Base-by-base conservation (phyloP, 2,888 invertebrate genomes). In the Hirtodrosophila duncani region DNA sequence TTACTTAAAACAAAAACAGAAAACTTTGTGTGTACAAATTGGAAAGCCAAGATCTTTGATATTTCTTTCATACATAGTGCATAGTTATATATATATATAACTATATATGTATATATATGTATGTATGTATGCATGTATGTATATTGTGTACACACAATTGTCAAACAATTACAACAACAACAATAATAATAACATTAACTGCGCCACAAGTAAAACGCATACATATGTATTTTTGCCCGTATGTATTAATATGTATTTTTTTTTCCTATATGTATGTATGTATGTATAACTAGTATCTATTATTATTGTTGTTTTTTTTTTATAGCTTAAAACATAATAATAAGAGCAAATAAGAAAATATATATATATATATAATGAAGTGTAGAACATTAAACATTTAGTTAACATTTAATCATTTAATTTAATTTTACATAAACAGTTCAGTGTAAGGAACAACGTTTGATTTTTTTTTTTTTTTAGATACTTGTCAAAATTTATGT, bases 1-100 rank as follows among this genome's bases (percentile, higher is more conserved):
- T 80, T 78, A 77, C 69, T 72, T 80, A 72, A 80, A 77, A 57
- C 62, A 68, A n/a, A n/a, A n/a, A n/a, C n/a, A n/a, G n/a, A n/a
- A n/a, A 66, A 71, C 60, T 75, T 67, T 74, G 67, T 70, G 65
- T 68, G 63, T 72, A 70, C 74, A 74, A 64, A 67, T 67, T 77
- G 55, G 20, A 36, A 27, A 45, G 2, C 51, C 24, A 10, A 27
- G 16, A 42, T 36, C 43, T 17, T 42, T 36, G 29, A 43, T 36
- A 38, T 33, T 13, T 24, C 36, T 23, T 21, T 38, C 41, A 26
- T 30, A 7, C 39, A 16, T 29, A 27, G 33, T 23, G 8, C 21
- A 17, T 34, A 21, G n/a, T 33, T 11, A n/a, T n/a, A n/a, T n/a
- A n/a, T n/a, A n/a, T n/a, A n/a, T n/a, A n/a, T n/a, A n/a, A n/a